Conservation (phyloP, 2,888 invertebrate species). For the Platycnemis pennipes region DNA sequence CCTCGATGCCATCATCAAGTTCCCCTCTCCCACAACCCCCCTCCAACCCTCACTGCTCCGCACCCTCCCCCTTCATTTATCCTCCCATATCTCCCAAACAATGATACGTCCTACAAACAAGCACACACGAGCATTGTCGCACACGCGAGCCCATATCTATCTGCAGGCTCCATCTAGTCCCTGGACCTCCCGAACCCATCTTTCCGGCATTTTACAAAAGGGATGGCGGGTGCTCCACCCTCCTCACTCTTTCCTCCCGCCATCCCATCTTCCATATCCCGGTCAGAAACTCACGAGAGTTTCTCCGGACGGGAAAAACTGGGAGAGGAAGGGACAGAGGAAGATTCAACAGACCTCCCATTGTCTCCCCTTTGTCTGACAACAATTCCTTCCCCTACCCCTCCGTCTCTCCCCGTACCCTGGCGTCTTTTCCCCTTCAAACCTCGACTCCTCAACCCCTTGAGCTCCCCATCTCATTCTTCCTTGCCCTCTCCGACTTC, state of each 20-base stretch:
- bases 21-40: no score
- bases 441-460: background rate
- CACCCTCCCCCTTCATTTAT: background rate
- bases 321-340: background rate
- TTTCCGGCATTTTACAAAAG: conserved; percentile 20
- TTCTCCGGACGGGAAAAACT: background rate
- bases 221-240: background rate
- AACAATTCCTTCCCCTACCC: background rate
- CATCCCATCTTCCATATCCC: background rate
- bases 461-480: background rate
- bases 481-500: background rate
- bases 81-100: conserved; percentile 16
- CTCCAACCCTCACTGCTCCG: no score
- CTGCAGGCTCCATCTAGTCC: background rate
- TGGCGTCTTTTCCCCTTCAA: background rate
- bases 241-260: background rate
- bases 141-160: background rate
- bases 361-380: conserved; percentile 29
- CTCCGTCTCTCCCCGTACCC: background rate
- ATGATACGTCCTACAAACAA: background rate
- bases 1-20: background rate
- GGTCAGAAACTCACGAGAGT: background rate
- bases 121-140: background rate
- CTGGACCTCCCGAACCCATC: background rate
- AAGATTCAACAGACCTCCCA: conserved; percentile 7